phyloP scores from a whole-genome alignment of 2,113 vertebrate species.

The Chionis minor region DNA sequence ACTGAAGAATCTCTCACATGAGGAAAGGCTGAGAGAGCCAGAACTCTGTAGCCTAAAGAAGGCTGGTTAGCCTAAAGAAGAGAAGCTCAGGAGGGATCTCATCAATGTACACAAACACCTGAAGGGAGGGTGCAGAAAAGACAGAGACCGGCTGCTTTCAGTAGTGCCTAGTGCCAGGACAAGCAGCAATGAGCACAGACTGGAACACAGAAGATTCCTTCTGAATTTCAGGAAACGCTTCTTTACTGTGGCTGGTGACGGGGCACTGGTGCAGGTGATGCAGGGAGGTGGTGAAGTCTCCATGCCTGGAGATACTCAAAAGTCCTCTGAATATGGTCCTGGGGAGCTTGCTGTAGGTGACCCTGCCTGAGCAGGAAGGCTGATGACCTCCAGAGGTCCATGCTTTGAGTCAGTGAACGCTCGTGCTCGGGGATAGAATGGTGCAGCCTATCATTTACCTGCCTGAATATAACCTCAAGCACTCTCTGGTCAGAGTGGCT shows the following conservation, averaged over 20 bases:
- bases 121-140: neutral
- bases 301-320: neutral
- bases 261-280: neutral
- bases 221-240: neutral
- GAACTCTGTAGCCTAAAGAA: too few relatives aligned
- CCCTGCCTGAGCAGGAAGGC: neutral
- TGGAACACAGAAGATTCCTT: neutral
- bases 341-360: neutral
- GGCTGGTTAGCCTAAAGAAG: too few relatives aligned
- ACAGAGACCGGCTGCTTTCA: too few relatives aligned
- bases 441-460: neutral
- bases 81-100: too few relatives aligned
- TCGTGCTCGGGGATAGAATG: neutral
- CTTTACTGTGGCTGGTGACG: neutral
- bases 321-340: neutral
- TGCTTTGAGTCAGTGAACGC: neutral
- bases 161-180: neutral
- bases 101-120: neutral
- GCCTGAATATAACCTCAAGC: neutral
- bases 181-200: too few relatives aligned
- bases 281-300: too few relatives aligned
- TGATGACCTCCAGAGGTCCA: neutral
- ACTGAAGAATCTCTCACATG: too few relatives aligned
- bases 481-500: neutral
- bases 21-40: too few relatives aligned